Conservation (phyloP, 2,113 vertebrate genomes). For the Phylloscopus whistleri region DNA sequence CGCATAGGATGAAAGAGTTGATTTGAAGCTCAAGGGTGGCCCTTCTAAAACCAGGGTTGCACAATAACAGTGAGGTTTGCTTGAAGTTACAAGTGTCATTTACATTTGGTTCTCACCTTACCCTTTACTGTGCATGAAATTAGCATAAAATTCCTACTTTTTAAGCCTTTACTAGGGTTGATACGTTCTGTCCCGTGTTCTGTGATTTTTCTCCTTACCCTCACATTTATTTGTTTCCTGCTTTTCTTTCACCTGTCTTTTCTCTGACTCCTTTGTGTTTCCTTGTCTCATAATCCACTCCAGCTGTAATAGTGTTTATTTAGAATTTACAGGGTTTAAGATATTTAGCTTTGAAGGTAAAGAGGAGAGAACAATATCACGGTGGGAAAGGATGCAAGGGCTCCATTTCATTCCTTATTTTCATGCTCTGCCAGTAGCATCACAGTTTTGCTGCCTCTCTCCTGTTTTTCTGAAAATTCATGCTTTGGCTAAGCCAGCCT, state of each 20-base stretch:
- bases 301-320: not conserved
- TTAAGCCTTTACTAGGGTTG: not conserved
- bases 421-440: not conserved
- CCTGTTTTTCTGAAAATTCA: not conserved
- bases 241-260: not conserved
- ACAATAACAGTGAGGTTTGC: not conserved
- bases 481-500: not conserved
- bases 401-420: not conserved
- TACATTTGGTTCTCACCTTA: not conserved
- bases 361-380: not conserved
- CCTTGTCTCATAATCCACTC: not conserved
- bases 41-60: not conserved
- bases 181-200: not conserved
- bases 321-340: not conserved
- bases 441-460: not conserved
- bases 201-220: not conserved
- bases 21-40: not conserved
- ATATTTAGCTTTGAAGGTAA: not conserved
- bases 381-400: not conserved
- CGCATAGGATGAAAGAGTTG: not conserved
- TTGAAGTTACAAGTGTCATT: not conserved
- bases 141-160: not conserved
- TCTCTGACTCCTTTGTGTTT: not conserved
- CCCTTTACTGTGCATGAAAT: not conserved
- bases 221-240: not conserved